Conservation (phyloP, 2,888 invertebrate species). For the Acanthosepion lycidas region DNA sequence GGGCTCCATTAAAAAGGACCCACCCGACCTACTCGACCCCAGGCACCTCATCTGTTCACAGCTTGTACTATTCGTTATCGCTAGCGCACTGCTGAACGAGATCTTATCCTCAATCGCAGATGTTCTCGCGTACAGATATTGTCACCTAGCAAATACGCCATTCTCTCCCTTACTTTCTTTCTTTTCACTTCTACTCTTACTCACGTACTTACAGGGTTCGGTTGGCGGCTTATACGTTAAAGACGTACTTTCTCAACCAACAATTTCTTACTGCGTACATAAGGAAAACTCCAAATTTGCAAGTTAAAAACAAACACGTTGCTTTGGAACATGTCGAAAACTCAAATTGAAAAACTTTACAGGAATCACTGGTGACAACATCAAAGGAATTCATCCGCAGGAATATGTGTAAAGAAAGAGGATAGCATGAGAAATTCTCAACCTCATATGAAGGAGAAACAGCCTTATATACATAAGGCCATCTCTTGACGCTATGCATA, state of each 20-base stretch:
- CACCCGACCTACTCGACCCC: slow-evolving; percentile 22
- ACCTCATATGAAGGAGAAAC: no score
- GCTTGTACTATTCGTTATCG: slow-evolving; percentile 33
- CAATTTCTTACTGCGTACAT: background rate
- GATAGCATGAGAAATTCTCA: no score
- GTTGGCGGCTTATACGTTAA: background rate
- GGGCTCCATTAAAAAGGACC: slow-evolving; percentile 12
- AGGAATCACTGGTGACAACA: no score
- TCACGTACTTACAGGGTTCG: background rate
- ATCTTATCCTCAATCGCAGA: background rate
- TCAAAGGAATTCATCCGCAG: no score
- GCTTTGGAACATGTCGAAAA: no score
- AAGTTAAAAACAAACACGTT: no score
- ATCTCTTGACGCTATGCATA: no score
- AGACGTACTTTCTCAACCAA: background rate
- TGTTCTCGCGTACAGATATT: slow-evolving; percentile 33
- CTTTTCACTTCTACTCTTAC: background rate
- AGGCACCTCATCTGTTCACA: slow-evolving; percentile 33
- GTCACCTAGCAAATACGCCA: background rate
- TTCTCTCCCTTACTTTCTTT: background rate
- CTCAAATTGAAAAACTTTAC: no score
- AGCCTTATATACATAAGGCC: no score
- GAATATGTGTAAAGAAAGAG: no score
- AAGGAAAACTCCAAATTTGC: background rate
- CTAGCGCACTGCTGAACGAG: background rate